Conservation (phyloP, 2,113 vertebrate genomes). For the Bubo scandiacus region DNA sequence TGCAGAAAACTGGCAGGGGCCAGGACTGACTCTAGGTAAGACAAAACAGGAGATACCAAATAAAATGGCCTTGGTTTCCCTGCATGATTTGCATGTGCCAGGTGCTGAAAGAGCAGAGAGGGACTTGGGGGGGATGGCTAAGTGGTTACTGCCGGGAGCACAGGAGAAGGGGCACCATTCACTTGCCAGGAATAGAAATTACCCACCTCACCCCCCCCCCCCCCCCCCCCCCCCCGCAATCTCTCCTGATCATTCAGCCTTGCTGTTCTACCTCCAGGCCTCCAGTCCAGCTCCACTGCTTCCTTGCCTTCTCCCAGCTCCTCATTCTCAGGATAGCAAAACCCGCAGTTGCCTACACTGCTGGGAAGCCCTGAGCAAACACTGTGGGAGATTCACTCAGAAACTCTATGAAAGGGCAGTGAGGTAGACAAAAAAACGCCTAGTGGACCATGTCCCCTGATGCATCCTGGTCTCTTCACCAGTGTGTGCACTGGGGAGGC, state of each 20-base stretch:
- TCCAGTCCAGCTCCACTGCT: rapidly evolving
- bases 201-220: too few relatives aligned
- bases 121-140: rapidly evolving
- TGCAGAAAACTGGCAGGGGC: background rate
- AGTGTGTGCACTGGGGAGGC: too few relatives aligned
- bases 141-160: background rate
- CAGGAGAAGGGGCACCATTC: background rate
- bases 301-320: background rate
- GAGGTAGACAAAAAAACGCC: rapidly evolving
- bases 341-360: background rate
- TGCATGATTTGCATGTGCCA: background rate
- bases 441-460: rapidly evolving
- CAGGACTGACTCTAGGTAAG: background rate
- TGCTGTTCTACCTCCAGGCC: rapidly evolving
- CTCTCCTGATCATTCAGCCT: background rate
- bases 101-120: background rate
- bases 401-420: background rate
- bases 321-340: background rate
- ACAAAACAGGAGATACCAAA: background rate
- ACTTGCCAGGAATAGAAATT: background rate
- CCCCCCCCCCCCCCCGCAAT: too few relatives aligned
- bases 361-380: background rate
- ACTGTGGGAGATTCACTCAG: background rate
- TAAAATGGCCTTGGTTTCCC: background rate
- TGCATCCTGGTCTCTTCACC: background rate